These are phyloP conservation scores for Meles meles DNA, from an alignment of 2,113 vertebrate species.

Conservation along the genomic window DNA sequence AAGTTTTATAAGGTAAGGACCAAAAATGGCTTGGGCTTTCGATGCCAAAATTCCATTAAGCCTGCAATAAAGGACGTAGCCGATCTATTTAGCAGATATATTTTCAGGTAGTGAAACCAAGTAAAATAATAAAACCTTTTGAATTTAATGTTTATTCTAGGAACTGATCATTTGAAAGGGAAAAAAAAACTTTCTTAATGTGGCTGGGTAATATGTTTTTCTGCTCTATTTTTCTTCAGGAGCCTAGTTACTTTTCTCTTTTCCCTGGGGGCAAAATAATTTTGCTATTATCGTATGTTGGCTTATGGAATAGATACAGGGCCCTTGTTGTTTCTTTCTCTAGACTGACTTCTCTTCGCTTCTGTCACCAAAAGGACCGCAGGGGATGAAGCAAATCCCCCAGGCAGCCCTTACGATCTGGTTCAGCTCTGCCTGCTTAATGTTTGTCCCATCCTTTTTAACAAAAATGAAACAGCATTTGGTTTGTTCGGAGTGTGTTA, in stretches of 20 bases:
- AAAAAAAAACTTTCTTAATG: not conserved
- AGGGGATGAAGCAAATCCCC: not conserved
- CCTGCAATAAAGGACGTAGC: conserved; percentile 56
- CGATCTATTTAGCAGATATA: conserved; percentile 51
- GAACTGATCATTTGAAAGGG: not conserved
- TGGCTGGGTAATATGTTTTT: conserved; percentile 27
- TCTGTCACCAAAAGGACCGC: not conserved
- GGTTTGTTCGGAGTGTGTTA: not conserved
- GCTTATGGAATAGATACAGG: not conserved
- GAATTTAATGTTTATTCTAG: conserved; percentile 56
- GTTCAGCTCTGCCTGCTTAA: not conserved
- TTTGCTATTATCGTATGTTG: not conserved
- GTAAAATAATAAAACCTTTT: conserved; percentile 53
- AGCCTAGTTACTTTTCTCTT: not conserved
- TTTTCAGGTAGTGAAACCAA: conserved; percentile 20
- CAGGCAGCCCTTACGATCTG: not conserved
- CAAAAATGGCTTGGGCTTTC: conserved; percentile 40
- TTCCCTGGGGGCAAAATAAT: not conserved
- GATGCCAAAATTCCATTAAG: conserved; percentile 57
- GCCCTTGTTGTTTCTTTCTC: not conserved
- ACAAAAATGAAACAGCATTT: not conserved
- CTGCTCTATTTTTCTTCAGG: conserved; percentile 39
- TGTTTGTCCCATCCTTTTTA: not conserved
- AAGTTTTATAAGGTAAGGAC: conserved; percentile 46
- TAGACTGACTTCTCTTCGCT: conserved; percentile 4